Evolutionary conservation across 2,113 vertebrate genomes (phyloP).

Genomic region (Collichthys lucidus): DNA sequence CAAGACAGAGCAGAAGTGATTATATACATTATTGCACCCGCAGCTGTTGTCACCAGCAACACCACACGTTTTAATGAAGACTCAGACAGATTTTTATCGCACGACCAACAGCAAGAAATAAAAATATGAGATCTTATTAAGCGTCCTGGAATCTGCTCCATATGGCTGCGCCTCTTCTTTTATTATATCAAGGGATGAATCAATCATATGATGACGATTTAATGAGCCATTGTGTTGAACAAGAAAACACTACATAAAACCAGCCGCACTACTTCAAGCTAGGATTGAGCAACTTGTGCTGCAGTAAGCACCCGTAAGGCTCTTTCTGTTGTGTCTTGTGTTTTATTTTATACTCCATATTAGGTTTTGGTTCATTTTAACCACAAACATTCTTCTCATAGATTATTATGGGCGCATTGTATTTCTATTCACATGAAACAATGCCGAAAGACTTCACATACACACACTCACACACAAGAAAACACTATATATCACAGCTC

Average conservation of each 20-base stretch:
- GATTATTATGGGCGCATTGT: neutral
- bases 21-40: neutral
- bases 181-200: constrained; percentile 21
- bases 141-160: neutral
- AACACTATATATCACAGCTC: neutral
- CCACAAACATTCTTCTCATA: constrained; percentile 35
- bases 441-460: neutral
- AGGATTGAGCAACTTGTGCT: constrained; percentile 28
- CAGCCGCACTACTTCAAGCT: constrained; percentile 23
- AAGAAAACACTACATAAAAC: constrained; percentile 23
- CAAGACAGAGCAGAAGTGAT: neutral
- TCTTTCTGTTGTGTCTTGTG: constrained; percentile 3
- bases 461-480: neutral
- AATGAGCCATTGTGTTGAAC: constrained; percentile 48
- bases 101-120: neutral
- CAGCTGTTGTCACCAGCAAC: neutral
- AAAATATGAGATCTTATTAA: neutral
- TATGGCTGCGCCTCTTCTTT: neutral
- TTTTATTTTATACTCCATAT: constrained; percentile 14
- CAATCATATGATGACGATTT: constrained; percentile 26
- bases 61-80: constrained; percentile 8
- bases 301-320: neutral
- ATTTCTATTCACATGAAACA: neutral
- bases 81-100: neutral
- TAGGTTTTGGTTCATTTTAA: constrained; percentile 29